Conservation (phyloP, 2,797 vertebrate species). For the Sylvilagus floridanus region DNA sequence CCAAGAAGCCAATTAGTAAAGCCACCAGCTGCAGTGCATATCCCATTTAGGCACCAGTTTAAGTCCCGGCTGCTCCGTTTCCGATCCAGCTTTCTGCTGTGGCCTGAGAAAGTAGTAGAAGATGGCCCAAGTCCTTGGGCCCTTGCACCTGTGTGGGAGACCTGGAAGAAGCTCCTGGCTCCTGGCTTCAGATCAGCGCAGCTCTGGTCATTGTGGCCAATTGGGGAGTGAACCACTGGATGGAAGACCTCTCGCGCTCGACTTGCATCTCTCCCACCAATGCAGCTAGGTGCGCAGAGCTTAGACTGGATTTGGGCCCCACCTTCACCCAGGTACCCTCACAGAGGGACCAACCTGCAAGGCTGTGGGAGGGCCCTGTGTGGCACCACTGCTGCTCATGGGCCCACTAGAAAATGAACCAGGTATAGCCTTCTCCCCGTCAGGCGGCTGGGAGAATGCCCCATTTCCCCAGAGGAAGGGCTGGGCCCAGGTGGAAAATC, state of each 20-base stretch:
- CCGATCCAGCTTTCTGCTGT: too few relatives aligned
- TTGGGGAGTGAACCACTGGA: too few relatives aligned
- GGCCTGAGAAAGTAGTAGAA: too few relatives aligned
- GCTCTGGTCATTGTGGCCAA: too few relatives aligned
- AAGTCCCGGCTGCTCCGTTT: too few relatives aligned
- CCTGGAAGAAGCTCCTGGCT: too few relatives aligned
- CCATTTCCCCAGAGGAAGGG: neutral
- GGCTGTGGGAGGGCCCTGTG: neutral
- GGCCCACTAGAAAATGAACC: neutral
- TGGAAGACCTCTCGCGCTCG: neutral
- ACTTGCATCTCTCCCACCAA: neutral
- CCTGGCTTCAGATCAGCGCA: too few relatives aligned
- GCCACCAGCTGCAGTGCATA: too few relatives aligned
- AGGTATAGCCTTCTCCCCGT: neutral
- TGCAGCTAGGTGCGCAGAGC: neutral
- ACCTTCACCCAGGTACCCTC: neutral
- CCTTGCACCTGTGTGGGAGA: too few relatives aligned
- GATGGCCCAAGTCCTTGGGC: too few relatives aligned
- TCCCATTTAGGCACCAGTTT: too few relatives aligned
- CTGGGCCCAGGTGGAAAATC: constrained; percentile 4
- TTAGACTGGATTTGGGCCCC: neutral
- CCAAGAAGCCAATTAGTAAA: neutral
- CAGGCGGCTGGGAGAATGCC: neutral
- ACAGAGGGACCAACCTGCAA: neutral
- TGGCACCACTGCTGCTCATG: neutral